Percentiles rank a stretch among this genome's conserved stretches.
phyloP scores from a whole-genome alignment of 2,888 invertebrate species.

The Harmothoe impar region DNA sequence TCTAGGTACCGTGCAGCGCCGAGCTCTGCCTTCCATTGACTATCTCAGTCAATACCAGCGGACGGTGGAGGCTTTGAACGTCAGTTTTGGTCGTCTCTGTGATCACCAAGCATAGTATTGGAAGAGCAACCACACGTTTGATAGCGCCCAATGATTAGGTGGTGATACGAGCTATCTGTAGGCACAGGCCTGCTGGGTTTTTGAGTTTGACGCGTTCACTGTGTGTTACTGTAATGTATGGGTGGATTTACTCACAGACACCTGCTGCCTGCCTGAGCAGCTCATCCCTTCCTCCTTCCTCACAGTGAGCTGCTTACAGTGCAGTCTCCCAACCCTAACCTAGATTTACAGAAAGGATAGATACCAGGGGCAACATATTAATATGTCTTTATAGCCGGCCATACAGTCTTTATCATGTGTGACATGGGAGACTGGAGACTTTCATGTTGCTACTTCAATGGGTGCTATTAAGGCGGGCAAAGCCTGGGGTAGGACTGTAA shows the following conservation, averaged over 20 bases:
- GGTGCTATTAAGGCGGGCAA: neutral
- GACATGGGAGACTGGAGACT: slow-evolving; percentile 10
- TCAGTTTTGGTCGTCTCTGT: slow-evolving; percentile 36
- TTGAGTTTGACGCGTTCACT: slow-evolving; percentile 7
- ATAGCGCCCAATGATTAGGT: slow-evolving; percentile 46
- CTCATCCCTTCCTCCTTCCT: neutral
- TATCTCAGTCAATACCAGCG: slow-evolving; percentile 4
- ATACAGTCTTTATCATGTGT: neutral
- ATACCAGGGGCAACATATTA: neutral
- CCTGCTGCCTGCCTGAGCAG: slow-evolving; percentile 17
- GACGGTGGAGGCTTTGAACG: slow-evolving; percentile 25
- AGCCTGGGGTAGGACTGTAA: neutral
- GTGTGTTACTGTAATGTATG: slow-evolving; percentile 17
- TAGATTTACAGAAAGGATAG: neutral
- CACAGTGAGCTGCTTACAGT: neutral
- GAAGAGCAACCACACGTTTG: slow-evolving; percentile 52
- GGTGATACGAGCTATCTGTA: slow-evolving; percentile 48
- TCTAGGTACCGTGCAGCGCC: neutral
- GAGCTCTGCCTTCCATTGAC: slow-evolving; percentile 43
- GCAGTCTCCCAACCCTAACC: neutral
- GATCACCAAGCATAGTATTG: slow-evolving; percentile 53
- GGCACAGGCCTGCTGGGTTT: slow-evolving; percentile 34
- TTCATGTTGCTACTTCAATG: slow-evolving; percentile 11
- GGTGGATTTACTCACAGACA: neutral
- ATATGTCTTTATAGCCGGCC: neutral